Evolutionary conservation across 2,888 invertebrate genomes (phyloP).

Genomic region (Morinoia aosen): DNA sequence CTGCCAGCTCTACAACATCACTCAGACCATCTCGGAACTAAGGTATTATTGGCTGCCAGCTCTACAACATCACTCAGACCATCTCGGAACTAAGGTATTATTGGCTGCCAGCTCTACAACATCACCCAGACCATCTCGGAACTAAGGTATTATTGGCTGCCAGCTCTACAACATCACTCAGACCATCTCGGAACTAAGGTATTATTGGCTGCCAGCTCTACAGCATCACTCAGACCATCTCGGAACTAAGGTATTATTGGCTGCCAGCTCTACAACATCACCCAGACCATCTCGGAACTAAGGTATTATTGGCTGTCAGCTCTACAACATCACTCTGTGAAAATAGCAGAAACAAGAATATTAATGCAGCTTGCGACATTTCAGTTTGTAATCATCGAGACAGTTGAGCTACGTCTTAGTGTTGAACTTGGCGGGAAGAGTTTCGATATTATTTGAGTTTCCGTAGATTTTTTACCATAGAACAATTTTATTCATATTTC

Average conservation of each 20-base stretch:
- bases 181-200: conserved; percentile 2
- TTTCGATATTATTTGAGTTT: too few relatives aligned
- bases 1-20: conserved; percentile 27
- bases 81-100: neutral
- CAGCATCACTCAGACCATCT: neutral
- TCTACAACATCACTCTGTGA: too few relatives aligned
- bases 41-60: neutral
- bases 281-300: neutral
- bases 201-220: neutral
- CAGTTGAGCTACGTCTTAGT: too few relatives aligned
- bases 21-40: neutral
- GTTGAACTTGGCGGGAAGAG: too few relatives aligned
- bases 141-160: neutral
- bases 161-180: conserved; percentile 28
- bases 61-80: conserved; percentile 12
- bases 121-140: neutral
- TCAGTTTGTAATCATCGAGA: too few relatives aligned
- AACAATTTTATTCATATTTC: too few relatives aligned
- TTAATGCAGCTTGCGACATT: too few relatives aligned
- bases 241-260: neutral
- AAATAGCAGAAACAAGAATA: too few relatives aligned
- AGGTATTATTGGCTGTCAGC: neutral
- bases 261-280: neutral
- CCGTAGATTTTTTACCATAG: too few relatives aligned
- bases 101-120: neutral